Base-by-base conservation (phyloP, 2,888 invertebrate genomes). In the Acanthococcus lagerstroemiae region DNA sequence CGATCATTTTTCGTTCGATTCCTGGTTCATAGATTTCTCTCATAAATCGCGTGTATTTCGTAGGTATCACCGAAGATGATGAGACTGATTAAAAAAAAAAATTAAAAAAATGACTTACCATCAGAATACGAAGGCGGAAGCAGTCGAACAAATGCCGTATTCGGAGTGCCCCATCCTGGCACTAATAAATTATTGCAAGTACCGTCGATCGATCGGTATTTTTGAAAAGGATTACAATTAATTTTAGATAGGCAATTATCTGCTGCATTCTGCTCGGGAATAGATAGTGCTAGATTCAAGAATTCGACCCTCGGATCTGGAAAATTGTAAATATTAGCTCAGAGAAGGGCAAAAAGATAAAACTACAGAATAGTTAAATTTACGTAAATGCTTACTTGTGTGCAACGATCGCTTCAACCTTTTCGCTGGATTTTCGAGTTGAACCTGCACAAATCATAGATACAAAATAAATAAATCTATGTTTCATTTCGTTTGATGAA, bases 151-250 rank as follows among this genome's bases (percentile, higher is more conserved):
- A 70, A 68, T 52, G 84, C 83, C 0, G 85, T 85, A 72, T 87
- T 85, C 0, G 90, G 84, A 58, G 82, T 80, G 15, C 97, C 97
- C 83, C 88, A 85, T 6, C 84, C 81, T 0, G 95, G 90, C 71
- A 88, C 83, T 67, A 82, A 79, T 56, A 89, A 77, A 76, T 99
- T 97, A 76, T 99, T 99, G 75, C 99, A 99, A 1, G 92, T 85
- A 0, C 97, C 97, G 75, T 97, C 96, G 69, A 87, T 82, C 0
- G 88, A 82, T 52, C 89, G 80, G 76, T 92, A 95, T 44, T 69
- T 69, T 9, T 69, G 60, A 7, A 63, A 65, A 3, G 61, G 60
- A 44, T 77, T 76, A 69, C 83, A 82, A 17, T 81, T 77, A 1
- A 90, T 80, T 69, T 89, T 77, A 2, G 79, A 67, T 55, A 71